phyloP scores from a whole-genome alignment of 2,888 invertebrate species.

The Pterostichus niger region DNA sequence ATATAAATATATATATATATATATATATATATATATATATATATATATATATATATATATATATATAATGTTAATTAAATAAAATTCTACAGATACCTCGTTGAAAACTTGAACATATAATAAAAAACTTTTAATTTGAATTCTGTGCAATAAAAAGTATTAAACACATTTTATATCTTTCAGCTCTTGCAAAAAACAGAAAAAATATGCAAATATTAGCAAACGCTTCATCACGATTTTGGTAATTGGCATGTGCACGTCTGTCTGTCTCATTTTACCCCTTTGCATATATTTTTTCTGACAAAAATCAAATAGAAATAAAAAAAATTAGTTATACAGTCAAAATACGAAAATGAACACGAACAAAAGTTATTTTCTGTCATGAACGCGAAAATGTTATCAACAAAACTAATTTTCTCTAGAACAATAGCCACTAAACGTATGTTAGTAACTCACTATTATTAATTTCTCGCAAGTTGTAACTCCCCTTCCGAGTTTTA shows the following conservation, averaged over 20 bases:
- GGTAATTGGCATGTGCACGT: too few species aligned
- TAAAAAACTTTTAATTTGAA: slow-evolving; percentile 13
- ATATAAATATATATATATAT: too few species aligned
- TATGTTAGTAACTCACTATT: slow-evolving; percentile 26
- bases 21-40: not conserved
- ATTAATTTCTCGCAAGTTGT: slow-evolving; percentile 48
- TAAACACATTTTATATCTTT: not conserved
- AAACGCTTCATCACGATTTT: too few species aligned
- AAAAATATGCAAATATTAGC: too few species aligned
- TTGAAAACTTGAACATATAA: too few species aligned
- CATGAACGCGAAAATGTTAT: not conserved
- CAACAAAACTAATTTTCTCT: slow-evolving; percentile 1
- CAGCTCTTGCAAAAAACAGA: too few species aligned
- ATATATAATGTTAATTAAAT: not conserved
- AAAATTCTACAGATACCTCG: not conserved
- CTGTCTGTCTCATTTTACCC: too few species aligned
- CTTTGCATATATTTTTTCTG: too few species aligned
- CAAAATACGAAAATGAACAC: too few species aligned
- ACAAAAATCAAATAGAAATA: too few species aligned
- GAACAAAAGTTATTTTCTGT: too few species aligned
- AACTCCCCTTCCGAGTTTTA: slow-evolving; percentile 47
- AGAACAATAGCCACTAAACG: slow-evolving; percentile 21
- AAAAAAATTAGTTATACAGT: too few species aligned
- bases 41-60: not conserved
- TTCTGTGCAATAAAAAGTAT: slow-evolving; percentile 2